A percentile compares a stretch with the other conserved stretches of the same genome.
phyloP scores from a whole-genome alignment of 2,797 vertebrate genomes.

The Pseudochirops corinnae region DNA sequence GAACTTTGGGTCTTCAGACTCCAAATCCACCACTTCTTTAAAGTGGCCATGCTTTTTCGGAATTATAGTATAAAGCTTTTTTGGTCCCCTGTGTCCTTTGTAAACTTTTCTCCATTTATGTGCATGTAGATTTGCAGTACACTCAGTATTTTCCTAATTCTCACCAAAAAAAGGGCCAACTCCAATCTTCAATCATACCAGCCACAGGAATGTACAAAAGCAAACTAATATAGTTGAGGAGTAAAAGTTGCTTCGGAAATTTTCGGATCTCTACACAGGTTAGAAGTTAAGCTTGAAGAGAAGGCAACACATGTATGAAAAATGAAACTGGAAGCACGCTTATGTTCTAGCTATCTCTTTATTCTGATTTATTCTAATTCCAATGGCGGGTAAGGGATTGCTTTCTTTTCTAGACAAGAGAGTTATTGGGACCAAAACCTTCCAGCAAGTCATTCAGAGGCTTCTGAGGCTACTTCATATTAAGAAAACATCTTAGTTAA shows the following conservation, averaged over 20 bases:
- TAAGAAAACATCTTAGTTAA: constrained; percentile 26
- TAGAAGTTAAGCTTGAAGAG: constrained; percentile 15
- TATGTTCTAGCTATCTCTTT: not conserved
- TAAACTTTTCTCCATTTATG: not conserved
- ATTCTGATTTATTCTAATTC: constrained; percentile 17
- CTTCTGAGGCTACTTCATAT: constrained; percentile 12
- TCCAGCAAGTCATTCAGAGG: constrained; percentile 37
- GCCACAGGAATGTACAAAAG: not conserved
- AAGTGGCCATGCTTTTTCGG: not conserved
- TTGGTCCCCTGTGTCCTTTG: not conserved
- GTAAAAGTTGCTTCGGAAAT: constrained; percentile 7
- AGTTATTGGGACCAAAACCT: constrained; percentile 29
- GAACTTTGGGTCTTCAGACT: not conserved
- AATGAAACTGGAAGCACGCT: not conserved
- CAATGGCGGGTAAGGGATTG: not conserved
- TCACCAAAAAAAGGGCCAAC: not conserved
- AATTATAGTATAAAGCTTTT: not conserved
- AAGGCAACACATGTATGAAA: not conserved
- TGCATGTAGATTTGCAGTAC: not conserved
- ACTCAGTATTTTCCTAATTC: constrained; percentile 17
- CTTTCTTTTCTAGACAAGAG: constrained; percentile 11
- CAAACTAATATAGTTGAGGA: not conserved
- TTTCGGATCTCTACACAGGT: constrained; percentile 29
- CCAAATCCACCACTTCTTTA: not conserved
- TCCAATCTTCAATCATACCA: constrained; percentile 20